Conservation (phyloP, 2,888 invertebrate genomes). For the Clepsis dumicolana region DNA sequence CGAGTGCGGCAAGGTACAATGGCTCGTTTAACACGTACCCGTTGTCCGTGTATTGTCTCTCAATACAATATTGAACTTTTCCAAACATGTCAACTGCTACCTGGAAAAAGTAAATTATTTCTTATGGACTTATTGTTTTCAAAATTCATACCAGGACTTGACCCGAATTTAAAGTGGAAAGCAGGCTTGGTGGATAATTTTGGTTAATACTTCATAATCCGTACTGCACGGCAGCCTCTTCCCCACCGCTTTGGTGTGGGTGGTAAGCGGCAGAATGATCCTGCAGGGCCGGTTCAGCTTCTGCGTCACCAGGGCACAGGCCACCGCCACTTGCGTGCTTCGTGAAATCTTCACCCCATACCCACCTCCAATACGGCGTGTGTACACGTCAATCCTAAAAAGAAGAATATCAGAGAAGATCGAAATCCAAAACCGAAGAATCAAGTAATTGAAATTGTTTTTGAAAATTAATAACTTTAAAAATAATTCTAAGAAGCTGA, state of each 20-base stretch:
- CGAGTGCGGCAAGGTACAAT: slow-evolving; percentile 46
- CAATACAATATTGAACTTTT: slow-evolving; percentile 80
- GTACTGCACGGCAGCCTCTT: slow-evolving; percentile 79
- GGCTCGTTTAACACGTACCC: slow-evolving; percentile 69
- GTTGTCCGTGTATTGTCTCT: slow-evolving; percentile 76
- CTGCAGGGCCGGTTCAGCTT: slow-evolving; percentile 88
- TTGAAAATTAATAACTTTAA: too few species aligned
- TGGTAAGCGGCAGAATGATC: slow-evolving; percentile 87
- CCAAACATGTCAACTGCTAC: slow-evolving; percentile 72
- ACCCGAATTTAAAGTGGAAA: too few species aligned
- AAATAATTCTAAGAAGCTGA: too few species aligned
- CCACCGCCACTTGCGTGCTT: slow-evolving; percentile 82
- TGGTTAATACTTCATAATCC: slow-evolving; percentile 82
- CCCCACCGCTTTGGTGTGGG: slow-evolving; percentile 86
- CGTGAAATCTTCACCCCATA: slow-evolving; percentile 92
- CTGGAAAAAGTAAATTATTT: slow-evolving; percentile 46
- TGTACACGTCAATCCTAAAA: slow-evolving; percentile 37
- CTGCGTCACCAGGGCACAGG: slow-evolving; percentile 88
- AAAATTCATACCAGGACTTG: too few species aligned
- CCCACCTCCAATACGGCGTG: slow-evolving; percentile 64
- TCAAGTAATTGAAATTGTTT: too few species aligned
- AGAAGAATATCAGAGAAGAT: too few species aligned
- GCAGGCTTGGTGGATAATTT: not conserved
- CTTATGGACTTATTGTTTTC: too few species aligned
- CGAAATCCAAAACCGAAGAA: too few species aligned